Evolutionary conservation across 2,888 invertebrate species (phyloP), one percentile per base, ranked within the genome.

Genomic region (Chymomyza caudatula): DNA sequence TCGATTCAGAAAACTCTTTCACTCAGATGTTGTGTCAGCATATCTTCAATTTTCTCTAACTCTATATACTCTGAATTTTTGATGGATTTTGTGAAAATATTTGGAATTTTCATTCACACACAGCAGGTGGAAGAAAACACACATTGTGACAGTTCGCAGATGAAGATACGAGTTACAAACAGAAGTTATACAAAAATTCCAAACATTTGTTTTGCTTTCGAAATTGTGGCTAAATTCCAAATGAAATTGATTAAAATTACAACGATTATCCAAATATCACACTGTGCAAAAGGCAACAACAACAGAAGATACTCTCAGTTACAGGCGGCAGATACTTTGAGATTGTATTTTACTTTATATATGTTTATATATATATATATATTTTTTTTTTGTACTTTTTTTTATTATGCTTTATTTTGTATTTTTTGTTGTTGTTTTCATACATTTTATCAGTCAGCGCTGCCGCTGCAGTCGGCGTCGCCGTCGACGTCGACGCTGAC

Each of bases 371-470:
- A 4, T 25, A 25, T 25, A 25, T 25, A 5, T 25, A 25, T 37
- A 37, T 54, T 20, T 67, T 69, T 65, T 67, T 66, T 67, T 72
- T 71, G 54, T 68, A 55, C 58, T n/a, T 69, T 58, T 67, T 68
- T 53, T 62, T 72, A 29, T 61, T 43, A 5, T 60, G 64, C 23
- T 60, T 25, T n/a, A 60, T 60, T 8, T 42, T 64, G 53, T 25
- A 47, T 44, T 13, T 58, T 54, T 58, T 64, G 63, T 59, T 73
- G 66, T 67, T 84, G 85, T 69, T 66, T 77, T 80, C 73, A 78
- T 85, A 87, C 85, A 85, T 86, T 86, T 80, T 80, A 86, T 86
- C 82, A 81, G 80, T 83, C 72, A 71, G 54, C 53, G 70, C 20
- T 19, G 37, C 15, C 25, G 22, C 56, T 43, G 29, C 29, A n/a